Conservation (phyloP, 1,140 invertebrate species). For the Elymnias hypermnestra region DNA sequence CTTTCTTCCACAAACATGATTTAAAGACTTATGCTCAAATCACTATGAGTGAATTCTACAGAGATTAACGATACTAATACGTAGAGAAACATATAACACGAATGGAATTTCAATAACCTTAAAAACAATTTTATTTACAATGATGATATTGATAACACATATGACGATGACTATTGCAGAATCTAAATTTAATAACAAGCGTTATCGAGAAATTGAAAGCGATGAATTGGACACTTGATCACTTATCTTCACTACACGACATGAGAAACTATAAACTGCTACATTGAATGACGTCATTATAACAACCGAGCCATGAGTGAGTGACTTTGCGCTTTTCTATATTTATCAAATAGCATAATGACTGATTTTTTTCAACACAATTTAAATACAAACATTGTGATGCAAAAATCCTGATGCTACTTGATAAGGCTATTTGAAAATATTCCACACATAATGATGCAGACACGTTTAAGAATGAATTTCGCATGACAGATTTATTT, state of each 20-base stretch:
- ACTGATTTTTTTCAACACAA: not conserved
- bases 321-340: not conserved
- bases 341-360: not conserved
- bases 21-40: no score
- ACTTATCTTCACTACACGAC: not conserved
- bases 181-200: not conserved
- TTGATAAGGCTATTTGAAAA: no score
- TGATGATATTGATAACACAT: no score
- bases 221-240: not conserved
- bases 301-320: not conserved
- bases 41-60: no score
- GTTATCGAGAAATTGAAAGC: not conserved
- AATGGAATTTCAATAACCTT: no score
- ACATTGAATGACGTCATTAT: not conserved
- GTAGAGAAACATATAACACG: no score
- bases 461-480: no score
- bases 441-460: no score
- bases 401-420: not conserved
- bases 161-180: not conserved
- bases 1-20: no score
- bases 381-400: not conserved
- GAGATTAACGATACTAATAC: no score
- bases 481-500: no score
- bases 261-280: not conserved
- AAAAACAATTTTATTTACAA: no score